Evolutionary conservation across 2,888 invertebrate genomes (phyloP).

Genomic region (Campoletis raptor): DNA sequence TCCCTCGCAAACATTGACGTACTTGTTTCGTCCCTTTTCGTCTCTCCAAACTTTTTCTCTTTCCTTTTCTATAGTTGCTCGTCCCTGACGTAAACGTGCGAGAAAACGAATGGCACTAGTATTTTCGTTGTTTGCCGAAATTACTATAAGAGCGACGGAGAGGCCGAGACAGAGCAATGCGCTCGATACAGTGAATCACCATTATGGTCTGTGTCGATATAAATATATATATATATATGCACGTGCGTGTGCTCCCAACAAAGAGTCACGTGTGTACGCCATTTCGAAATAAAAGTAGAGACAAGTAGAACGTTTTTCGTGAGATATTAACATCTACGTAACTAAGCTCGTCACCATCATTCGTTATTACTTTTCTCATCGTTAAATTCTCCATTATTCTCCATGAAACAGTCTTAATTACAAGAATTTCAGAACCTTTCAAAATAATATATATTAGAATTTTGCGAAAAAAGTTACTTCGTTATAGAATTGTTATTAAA

Average conservation of each 20-base stretch:
- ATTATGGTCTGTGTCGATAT: slow-evolving; percentile 12
- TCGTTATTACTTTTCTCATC: slow-evolving; percentile 33
- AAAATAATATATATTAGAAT: neutral
- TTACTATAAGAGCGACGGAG: slow-evolving; percentile 40
- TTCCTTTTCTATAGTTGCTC: slow-evolving; percentile 1
- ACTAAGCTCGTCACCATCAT: neutral
- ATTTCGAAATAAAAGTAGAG: slow-evolving; percentile 35
- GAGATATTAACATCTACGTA: slow-evolving; percentile 8
- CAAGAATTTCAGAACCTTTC: neutral
- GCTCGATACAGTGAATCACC: slow-evolving; percentile 63
- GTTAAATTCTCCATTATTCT: slow-evolving; percentile 13
- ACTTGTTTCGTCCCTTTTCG: slow-evolving; percentile 12
- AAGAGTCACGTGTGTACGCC: slow-evolving; percentile 43
- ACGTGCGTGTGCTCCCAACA: slow-evolving; percentile 4
- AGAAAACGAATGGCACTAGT: slow-evolving; percentile 49
- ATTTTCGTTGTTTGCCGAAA: slow-evolving; percentile 68
- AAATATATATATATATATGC: slow-evolving; percentile 2
- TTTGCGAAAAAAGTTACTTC: neutral
- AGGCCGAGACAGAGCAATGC: slow-evolving; percentile 33
- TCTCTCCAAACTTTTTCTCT: slow-evolving; percentile 3
- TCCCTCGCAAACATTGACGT: slow-evolving; percentile 63
- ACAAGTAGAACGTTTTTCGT: slow-evolving; percentile 15
- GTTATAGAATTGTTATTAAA: neutral
- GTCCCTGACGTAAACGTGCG: slow-evolving; percentile 8
- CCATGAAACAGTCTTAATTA: neutral